phyloP scores from a whole-genome alignment of 2,113 vertebrate species.

The Urocynchramus pylzowi region DNA sequence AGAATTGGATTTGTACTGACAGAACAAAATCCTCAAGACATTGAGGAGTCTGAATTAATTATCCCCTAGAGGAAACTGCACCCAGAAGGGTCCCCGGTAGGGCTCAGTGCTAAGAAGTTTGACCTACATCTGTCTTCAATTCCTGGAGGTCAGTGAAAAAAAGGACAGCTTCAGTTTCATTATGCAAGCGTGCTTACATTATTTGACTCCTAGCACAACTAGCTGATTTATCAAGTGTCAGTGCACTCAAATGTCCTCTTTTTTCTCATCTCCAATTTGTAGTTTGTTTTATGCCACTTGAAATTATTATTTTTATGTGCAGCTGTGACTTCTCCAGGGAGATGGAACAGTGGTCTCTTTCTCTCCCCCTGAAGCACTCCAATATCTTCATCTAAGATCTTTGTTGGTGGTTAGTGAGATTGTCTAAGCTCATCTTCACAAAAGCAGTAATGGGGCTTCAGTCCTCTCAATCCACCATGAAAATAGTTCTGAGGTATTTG shows the following conservation, averaged over 20 bases:
- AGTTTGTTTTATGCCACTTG: not conserved
- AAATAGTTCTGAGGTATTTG: not conserved
- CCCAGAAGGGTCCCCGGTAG: not conserved
- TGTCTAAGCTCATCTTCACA: not conserved
- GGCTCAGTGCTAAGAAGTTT: not conserved
- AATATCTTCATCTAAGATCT: not conserved
- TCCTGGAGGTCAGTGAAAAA: not conserved
- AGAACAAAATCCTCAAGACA: not conserved
- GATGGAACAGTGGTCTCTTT: not conserved
- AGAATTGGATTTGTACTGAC: not conserved
- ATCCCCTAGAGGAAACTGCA: not conserved
- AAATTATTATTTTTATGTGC: not conserved
- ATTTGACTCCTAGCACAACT: not conserved
- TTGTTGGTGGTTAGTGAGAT: not conserved
- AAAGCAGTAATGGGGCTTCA: not conserved
- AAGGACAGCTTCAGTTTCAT: not conserved
- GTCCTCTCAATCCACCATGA: not conserved
- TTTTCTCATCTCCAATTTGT: not conserved
- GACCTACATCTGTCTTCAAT: not conserved
- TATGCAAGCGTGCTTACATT: not conserved
- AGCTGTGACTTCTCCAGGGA: not conserved
- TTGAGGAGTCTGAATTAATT: slow-evolving; percentile 5
- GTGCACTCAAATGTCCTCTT: not conserved
- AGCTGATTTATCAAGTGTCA: not conserved
- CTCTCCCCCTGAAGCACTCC: not conserved